Base-by-base conservation (phyloP, 1,140 invertebrate genomes). In the Rhizoglyphus robini region DNA sequence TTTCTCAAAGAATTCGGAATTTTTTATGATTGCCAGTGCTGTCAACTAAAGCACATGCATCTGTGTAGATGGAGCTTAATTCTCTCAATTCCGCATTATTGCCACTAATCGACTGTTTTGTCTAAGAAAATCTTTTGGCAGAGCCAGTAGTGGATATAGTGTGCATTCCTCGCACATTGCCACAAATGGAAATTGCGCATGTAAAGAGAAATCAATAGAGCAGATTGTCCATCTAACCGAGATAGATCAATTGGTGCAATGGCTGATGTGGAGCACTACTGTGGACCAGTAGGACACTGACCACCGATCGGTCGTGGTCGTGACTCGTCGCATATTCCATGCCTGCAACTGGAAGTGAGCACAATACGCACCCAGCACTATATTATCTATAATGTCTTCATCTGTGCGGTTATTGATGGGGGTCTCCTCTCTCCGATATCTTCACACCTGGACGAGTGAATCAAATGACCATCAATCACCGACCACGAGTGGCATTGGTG, bases 41-140 rank as follows among this genome's bases (percentile, higher is more conserved):
- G n/a, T n/a, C n/a, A n/a, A 18, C 18, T 41, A 18, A 11, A 8
- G 8, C 36, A 54, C 8, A 11, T 23, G 51, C 51, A n/a, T n/a
- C n/a, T n/a, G n/a, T n/a, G n/a, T n/a, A 54, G 51, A 54, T 54
- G 8, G 51, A 23, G 51, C 51, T 54, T 54, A 54, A 54, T 27
- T 54, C 51, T 54, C 51, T 25, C 51, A 54, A 54, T 54, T 8
- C 51, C 51, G 51, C 51, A 54, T 54, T 23, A 54, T 54, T 54
- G 8, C 51, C 20, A 54, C 51, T 54, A 54, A 54, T 54, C 51
- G 51, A 54, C 8, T 54, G 51, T 32, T 23, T n/a, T n/a, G n/a
- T n/a, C n/a, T n/a, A n/a, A n/a, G n/a, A n/a, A n/a, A n/a, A n/a
- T n/a, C n/a, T n/a, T n/a, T n/a, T n/a, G n/a, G n/a, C n/a, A n/a